Conservation (phyloP, 2,113 vertebrate species). For the Ciconia maguari region DNA sequence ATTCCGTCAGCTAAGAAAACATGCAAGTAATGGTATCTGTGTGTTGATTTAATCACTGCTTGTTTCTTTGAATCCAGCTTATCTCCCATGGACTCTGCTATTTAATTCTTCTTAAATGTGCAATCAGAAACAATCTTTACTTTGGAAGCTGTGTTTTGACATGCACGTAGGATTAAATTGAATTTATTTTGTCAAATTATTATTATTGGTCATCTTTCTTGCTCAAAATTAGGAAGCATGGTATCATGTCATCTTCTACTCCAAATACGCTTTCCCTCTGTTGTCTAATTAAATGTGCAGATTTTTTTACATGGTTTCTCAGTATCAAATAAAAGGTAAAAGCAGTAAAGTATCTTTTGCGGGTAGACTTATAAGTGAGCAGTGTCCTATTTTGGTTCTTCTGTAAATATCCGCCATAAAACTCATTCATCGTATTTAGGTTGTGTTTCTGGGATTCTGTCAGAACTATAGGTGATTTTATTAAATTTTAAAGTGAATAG, state of each 20-base stretch:
- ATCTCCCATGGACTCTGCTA: background rate
- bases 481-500: background rate
- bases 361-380: background rate
- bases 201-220: background rate
- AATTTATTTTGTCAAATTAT: background rate
- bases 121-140: background rate
- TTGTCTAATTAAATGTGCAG: background rate
- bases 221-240: background rate
- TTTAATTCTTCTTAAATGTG: background rate
- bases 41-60: background rate
- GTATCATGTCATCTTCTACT: background rate
- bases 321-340: background rate
- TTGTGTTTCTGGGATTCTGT: background rate
- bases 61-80: background rate
- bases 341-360: background rate
- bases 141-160: background rate
- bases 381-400: background rate
- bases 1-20: background rate
- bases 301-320: background rate
- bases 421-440: rapidly evolving
- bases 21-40: background rate
- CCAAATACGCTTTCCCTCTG: background rate
- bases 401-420: background rate
- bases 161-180: background rate
- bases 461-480: background rate